Evolutionary conservation across 2,113 vertebrate species (phyloP), one percentile per base, ranked within the genome.

Genomic region (Neotoma lepida): DNA sequence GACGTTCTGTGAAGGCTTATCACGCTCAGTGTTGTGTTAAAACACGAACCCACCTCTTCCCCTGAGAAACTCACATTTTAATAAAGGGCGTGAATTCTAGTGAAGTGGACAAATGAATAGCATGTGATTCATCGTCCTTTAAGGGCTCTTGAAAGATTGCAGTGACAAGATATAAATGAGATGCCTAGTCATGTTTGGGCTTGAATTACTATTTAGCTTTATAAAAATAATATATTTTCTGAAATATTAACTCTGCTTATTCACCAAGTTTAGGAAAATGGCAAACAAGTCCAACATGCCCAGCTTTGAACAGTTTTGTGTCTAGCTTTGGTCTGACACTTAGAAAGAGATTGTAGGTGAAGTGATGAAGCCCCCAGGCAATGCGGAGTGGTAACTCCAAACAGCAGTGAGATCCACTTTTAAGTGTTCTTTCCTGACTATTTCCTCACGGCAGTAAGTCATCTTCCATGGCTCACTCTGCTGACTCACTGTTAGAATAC

Each of bases 161-260:
- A 63, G 6, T 90, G 82, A 68, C 61, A 86, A 95, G 51, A 61
- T 86, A 90, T 51, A 86, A 95, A 84, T 89, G 78, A 96, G 41
- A 86, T 41, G 22, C 9, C 56, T 94, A 41, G 51, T 81, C 44
- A 5, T 95, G 71, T 94, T 86, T 90, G 78, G 35, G 51, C 20
- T 86, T 77, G 71, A 93, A 88, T 94, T 95, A 90, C 80, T 94
- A 95, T 76, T 94, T 88, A 77, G 54, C 64, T 92, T 88, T 77
- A 85, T 20, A 12, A 44, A 30, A 39, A 61, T 10, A 30, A 63
- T 63, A 2, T 30, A 44, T 86, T 93, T 95, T 90, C 71, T 46
- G 30, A 89, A 78, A 88, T 95, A 88, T 81, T 35, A 81, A 82
- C 39, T 68, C 4, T 64, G 15, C 26, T 82, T 41, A 58, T 73